Conservation (phyloP, 2,888 invertebrate genomes). For the Drosophila monieri region DNA sequence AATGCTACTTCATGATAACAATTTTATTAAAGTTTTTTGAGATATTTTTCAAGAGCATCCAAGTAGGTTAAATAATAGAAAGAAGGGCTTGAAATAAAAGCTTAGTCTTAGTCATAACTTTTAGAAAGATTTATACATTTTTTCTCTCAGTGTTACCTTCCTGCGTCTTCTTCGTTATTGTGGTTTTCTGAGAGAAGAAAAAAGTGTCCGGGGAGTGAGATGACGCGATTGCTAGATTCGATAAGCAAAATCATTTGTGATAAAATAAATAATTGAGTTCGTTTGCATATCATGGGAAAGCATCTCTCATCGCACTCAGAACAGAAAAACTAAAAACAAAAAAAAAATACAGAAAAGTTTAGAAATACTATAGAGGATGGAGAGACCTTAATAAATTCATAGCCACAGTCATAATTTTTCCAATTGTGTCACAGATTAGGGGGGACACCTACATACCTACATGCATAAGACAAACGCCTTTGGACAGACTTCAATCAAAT, state of each 20-base stretch:
- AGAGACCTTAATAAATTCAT: slow-evolving; percentile 66
- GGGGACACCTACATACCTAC: not conserved
- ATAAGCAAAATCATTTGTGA: slow-evolving; percentile 80
- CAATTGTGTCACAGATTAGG: slow-evolving; percentile 76
- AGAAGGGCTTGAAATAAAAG: too few species aligned
- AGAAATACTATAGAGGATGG: not conserved
- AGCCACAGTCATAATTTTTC: slow-evolving; percentile 51
- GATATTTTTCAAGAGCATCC: too few species aligned
- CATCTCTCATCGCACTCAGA: slow-evolving; percentile 50
- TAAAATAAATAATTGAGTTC: slow-evolving; percentile 83
- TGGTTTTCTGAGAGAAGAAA: slow-evolving; percentile 40
- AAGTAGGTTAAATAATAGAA: too few species aligned
- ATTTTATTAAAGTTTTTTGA: too few species aligned
- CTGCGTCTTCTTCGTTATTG: slow-evolving; percentile 24
- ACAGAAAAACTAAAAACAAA: not conserved
- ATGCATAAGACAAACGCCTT: slow-evolving; percentile 43
- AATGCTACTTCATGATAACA: too few species aligned
- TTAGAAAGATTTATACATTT: not conserved
- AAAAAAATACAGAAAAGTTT: not conserved
- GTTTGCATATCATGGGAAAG: slow-evolving; percentile 82
- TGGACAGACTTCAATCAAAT: slow-evolving; percentile 78
- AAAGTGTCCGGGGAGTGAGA: slow-evolving; percentile 42
- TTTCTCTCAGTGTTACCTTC: slow-evolving; percentile 6
- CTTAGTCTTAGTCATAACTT: too few species aligned
- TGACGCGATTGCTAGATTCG: slow-evolving; percentile 76